phyloP scores from a whole-genome alignment of 1,140 invertebrate genomes.

The Ceratina australensis region DNA sequence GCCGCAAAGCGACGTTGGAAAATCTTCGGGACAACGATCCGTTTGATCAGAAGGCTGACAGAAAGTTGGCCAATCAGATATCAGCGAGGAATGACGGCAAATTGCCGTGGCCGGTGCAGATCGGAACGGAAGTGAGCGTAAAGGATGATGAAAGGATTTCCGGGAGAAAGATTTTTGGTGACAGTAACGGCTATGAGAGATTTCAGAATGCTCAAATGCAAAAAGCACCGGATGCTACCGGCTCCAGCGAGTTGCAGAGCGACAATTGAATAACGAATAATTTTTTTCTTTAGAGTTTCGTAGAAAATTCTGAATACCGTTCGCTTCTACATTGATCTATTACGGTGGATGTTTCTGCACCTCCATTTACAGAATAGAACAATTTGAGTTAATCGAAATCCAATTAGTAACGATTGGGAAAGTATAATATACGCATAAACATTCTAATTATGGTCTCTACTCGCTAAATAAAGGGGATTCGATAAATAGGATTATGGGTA shows the following conservation, averaged over 20 bases:
- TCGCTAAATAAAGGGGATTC: not conserved
- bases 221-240: conserved; percentile 57
- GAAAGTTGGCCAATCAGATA: conserved; percentile 66
- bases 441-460: not conserved
- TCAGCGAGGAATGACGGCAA: conserved; percentile 61
- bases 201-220: conserved; percentile 69
- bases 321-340: not conserved
- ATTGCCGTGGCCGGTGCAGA: conserved; percentile 76
- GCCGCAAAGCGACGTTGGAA: conserved; percentile 55
- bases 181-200: conserved; percentile 68
- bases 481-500: not conserved
- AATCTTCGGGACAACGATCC: conserved; percentile 55
- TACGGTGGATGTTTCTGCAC: too few relatives aligned
- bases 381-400: too few relatives aligned
- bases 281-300: not conserved
- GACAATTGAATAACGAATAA: conserved; percentile 48
- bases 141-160: conserved; percentile 76
- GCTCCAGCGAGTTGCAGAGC: conserved; percentile 58
- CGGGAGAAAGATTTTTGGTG: conserved; percentile 72
- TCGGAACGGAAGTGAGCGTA: conserved; percentile 77
- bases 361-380: too few relatives aligned
- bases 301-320: not conserved
- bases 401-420: too few relatives aligned
- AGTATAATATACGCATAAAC: too few relatives aligned
- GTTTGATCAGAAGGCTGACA: conserved; percentile 50